phyloP scores from a whole-genome alignment of 2,113 vertebrate species.

The Phyllostomus hastatus region DNA sequence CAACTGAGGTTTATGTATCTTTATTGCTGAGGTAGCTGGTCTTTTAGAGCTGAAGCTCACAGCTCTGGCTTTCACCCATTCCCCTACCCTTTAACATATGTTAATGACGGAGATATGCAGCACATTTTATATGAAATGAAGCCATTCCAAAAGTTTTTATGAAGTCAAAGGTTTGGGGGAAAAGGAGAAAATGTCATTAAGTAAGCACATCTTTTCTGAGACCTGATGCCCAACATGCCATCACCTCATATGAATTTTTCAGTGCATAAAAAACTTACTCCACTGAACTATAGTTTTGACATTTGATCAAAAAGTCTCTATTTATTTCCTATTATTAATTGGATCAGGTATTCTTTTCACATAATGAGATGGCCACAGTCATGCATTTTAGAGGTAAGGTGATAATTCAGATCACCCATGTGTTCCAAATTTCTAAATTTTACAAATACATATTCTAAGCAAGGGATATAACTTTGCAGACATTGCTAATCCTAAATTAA shows the following conservation, averaged over 20 bases:
- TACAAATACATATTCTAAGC: background rate
- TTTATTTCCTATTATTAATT: background rate
- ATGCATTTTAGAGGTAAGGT: background rate
- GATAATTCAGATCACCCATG: background rate
- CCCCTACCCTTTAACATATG: background rate
- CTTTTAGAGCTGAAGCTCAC: background rate
- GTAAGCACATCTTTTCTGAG: background rate
- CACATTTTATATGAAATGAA: conserved; percentile 39
- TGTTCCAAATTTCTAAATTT: background rate
- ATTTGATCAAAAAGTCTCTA: background rate
- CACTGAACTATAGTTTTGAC: background rate
- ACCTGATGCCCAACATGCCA: background rate
- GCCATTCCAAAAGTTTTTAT: background rate
- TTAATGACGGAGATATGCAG: background rate
- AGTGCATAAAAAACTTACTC: background rate
- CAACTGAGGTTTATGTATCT: conserved; percentile 7
- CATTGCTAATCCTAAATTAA: background rate
- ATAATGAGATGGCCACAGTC: background rate
- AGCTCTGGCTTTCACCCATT: background rate
- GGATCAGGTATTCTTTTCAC: background rate
- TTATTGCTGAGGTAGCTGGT: conserved; percentile 33
- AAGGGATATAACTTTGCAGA: background rate
- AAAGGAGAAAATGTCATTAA: background rate
- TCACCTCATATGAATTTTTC: background rate
- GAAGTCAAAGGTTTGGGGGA: background rate